Base-by-base conservation (phyloP, 2,113 vertebrate species). In the Laticauda laticaudata region DNA sequence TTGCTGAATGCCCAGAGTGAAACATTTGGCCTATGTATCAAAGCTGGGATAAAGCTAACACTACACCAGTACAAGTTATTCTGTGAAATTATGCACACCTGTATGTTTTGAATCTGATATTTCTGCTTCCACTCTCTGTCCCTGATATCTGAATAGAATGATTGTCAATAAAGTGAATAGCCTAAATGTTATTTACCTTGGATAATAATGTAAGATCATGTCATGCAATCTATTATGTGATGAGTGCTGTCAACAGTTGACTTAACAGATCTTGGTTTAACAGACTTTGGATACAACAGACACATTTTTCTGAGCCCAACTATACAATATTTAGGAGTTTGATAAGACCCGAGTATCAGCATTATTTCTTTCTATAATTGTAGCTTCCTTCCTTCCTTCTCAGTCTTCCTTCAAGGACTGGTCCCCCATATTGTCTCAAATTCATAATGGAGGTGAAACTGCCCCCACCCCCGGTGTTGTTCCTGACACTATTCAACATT, bases 401-500 rank as follows among this genome's bases (percentile, higher is more conserved):
- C 34, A 39, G 34, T 39, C 34, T 1, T 39, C 34, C n/a, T 75
- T 75, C n/a, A 75, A 7, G n/a, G n/a, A 75, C 14, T 75, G n/a
- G n/a, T 34, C 14, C 29, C 5, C 15, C n/a, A 75, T 2, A 75
- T 75, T 39, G n/a, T 75, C n/a, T 75, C n/a, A 75, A 75, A 34
- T 75, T 75, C 69, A 75, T 34, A 75, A 75, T 75, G n/a, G 29
- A 75, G 14, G 64, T 75, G n/a, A 39, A 34, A 34, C 69, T 75
- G 14, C 18, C 7, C 0, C 5, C n/a, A 3, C 21, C 2, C 29
- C 29, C 0, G 5, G 14, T n/a, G 5, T 34, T 75, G n/a, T 75
- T 34, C 64, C 64, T 34, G 64, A 75, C 12, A 34, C 12, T 34
- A 75, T 75, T 75, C 64, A 34, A 15, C 64, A 75, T 75, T 75